Base-by-base conservation (phyloP, 2,797 vertebrate genomes). In the Strix occidentalis region DNA sequence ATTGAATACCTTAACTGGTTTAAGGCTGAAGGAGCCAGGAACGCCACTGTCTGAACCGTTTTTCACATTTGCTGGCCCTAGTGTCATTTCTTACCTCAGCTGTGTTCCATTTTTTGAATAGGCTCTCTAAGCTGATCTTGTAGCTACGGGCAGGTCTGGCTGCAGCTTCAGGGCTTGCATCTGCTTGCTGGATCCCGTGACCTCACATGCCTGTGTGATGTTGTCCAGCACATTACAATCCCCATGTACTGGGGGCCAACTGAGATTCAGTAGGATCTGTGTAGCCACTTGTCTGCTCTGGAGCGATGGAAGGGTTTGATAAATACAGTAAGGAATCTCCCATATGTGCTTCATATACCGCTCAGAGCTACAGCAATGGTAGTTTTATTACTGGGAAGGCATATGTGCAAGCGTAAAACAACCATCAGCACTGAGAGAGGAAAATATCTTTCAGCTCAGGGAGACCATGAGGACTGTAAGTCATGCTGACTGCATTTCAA, bases 341-440 rank as follows among this genome's bases (percentile, higher is more conserved):
- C 14, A 23, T 63, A 1, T 1, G 0, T 71, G 53, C 31, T 63
- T 46, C 4, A 1, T 53, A 1, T 16, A 15, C 48, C 1, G 2
- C 20, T 89, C 39, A 51, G 45, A 66, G 39, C 39, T 63, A 31
- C 29, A 35, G 72, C 46, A 45, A 0, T 10, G 51, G 17, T 12
- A 64, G 13, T 28, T 72, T 14, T 21, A 2, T 53, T 61, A 31
- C 29, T 28, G 45, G 48, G 26, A 68, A 69, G 23, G 18, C 13
- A 25, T 18, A 41, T 0, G 5, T 51, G n/a, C 28, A 37, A 60
- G 41, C 11, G 56, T 68, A 15, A 41, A 51, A 63, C 11, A 89
- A 51, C 2, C 31, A n/a, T 7, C 18, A 29, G 0, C 35, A 15
- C 12, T 20, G n/a, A 81, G 39, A 58, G 18, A 71, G 15, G 14